Conservation (phyloP, 2,113 vertebrate genomes). For the Tetraodon nigroviridis region DNA sequence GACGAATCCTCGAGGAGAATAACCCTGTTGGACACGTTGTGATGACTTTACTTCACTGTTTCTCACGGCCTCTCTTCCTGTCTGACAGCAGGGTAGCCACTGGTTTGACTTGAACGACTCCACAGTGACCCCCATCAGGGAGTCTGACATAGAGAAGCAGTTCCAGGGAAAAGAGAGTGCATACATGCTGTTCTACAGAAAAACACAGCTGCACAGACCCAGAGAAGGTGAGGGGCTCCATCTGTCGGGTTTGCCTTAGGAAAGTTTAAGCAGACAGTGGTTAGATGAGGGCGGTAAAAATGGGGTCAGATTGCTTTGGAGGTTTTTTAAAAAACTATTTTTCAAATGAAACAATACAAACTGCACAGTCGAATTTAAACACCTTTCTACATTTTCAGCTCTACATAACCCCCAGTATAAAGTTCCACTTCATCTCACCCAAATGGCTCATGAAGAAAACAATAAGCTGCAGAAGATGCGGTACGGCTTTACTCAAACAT, state of each 20-base stretch:
- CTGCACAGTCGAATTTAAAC: too few relatives aligned
- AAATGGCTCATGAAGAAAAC: constrained; percentile 83
- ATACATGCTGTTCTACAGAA: constrained; percentile 98
- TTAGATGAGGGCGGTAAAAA: neutral
- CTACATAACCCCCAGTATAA: constrained; percentile 80
- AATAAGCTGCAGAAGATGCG: constrained; percentile 78
- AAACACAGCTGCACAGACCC: constrained; percentile 81
- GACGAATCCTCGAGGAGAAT: neutral
- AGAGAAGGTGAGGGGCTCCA: constrained; percentile 76
- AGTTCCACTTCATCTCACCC: constrained; percentile 82
- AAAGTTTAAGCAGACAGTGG: neutral
- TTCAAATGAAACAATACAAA: too few relatives aligned
- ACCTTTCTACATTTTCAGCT: constrained; percentile 70
- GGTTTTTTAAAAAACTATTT: too few relatives aligned
- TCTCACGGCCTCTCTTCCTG: constrained; percentile 32
- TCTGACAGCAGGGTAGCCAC: constrained; percentile 66
- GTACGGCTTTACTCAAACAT: constrained; percentile 56
- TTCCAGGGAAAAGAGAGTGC: constrained; percentile 97
- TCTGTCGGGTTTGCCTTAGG: neutral
- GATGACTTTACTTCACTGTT: constrained; percentile 16
- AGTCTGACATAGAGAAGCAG: constrained; percentile 87
- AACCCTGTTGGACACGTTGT: constrained; percentile 4
- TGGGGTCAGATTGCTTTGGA: too few relatives aligned
- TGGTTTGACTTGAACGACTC: constrained; percentile 98
- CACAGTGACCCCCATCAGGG: constrained; percentile 83